Percentiles rank a stretch among this genome's conserved stretches.
These are phyloP conservation scores for Lithobates sylvaticus DNA, from an alignment of 2,797 vertebrate genomes.

Conservation along the genomic window DNA sequence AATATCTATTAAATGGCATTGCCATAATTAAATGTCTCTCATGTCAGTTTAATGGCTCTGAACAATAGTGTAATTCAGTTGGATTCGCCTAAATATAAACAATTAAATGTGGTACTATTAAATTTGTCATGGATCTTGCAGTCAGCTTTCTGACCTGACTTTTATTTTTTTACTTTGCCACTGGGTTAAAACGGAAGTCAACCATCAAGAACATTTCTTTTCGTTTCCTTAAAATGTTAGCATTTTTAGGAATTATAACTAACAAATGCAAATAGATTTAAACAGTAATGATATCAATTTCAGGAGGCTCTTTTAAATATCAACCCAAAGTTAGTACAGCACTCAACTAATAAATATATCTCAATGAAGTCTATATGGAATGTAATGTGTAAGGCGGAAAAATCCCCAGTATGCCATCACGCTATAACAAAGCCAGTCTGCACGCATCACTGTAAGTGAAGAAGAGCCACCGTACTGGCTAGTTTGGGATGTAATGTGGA, in stretches of 20 bases:
- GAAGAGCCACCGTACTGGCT: too few relatives aligned
- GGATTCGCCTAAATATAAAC: conserved; percentile 81
- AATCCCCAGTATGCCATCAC: too few relatives aligned
- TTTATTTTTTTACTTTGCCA: background rate
- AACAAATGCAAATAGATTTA: too few relatives aligned
- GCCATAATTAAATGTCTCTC: conserved; percentile 77
- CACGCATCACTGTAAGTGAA: too few relatives aligned
- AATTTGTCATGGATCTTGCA: conserved; percentile 80
- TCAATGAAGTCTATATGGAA: too few relatives aligned
- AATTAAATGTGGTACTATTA: conserved; percentile 80
- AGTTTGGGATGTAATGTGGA: too few relatives aligned
- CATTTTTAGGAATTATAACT: background rate
- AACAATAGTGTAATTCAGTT: conserved; percentile 81
- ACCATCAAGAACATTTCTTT: background rate
- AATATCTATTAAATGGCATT: conserved; percentile 77
- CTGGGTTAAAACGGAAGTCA: background rate
- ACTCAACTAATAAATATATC: too few relatives aligned
- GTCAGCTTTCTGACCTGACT: conserved; percentile 70
- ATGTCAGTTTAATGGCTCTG: conserved; percentile 73
- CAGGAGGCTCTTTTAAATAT: too few relatives aligned
- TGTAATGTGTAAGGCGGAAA: too few relatives aligned
- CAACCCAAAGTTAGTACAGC: too few relatives aligned
- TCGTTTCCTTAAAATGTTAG: background rate
- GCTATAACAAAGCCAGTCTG: too few relatives aligned
- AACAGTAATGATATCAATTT: too few relatives aligned